Percentiles rank a stretch among this genome's conserved stretches.
phyloP scores from a whole-genome alignment of 2,797 vertebrate genomes.

The Danio aesculapii region DNA sequence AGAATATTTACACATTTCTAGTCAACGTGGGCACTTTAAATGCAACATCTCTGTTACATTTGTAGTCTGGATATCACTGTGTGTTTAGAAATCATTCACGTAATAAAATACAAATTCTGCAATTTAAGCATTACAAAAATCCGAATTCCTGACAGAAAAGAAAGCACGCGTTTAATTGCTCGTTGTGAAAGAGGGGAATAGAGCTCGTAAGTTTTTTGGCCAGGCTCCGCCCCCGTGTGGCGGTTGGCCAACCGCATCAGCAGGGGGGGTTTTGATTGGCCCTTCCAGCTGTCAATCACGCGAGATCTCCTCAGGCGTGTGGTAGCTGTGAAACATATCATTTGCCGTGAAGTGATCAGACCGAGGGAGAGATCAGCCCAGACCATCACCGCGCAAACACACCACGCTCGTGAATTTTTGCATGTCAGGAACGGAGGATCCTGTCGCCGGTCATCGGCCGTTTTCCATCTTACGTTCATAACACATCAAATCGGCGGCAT shows the following conservation, averaged over 20 bases:
- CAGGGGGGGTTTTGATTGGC: conserved; percentile 77
- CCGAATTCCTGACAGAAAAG: not conserved
- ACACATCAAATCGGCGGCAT: conserved; percentile 86
- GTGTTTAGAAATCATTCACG: not conserved
- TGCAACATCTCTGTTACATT: not conserved
- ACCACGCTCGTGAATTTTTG: conserved; percentile 74
- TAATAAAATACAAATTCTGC: not conserved
- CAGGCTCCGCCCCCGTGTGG: conserved; percentile 73
- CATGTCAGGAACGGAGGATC: conserved; percentile 81
- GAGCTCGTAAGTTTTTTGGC: conserved; percentile 68
- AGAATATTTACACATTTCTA: not conserved
- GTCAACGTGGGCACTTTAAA: not conserved
- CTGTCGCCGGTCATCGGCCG: conserved; percentile 81
- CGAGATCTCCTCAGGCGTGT: conserved; percentile 75
- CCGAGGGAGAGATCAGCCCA: conserved; percentile 73
- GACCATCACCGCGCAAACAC: conserved; percentile 74
- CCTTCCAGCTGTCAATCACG: conserved; percentile 79
- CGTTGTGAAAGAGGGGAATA: conserved; percentile 47
- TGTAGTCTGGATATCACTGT: not conserved
- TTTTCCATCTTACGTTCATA: conserved; percentile 74
- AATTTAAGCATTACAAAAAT: not conserved
- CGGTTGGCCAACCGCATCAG: conserved; percentile 73
- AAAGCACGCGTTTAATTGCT: conserved; percentile 12
- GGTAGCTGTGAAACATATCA: conserved; percentile 76
- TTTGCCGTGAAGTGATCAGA: conserved; percentile 84